Base-by-base conservation (phyloP, 2,888 invertebrate genomes). In the Folsomia manolachei region DNA sequence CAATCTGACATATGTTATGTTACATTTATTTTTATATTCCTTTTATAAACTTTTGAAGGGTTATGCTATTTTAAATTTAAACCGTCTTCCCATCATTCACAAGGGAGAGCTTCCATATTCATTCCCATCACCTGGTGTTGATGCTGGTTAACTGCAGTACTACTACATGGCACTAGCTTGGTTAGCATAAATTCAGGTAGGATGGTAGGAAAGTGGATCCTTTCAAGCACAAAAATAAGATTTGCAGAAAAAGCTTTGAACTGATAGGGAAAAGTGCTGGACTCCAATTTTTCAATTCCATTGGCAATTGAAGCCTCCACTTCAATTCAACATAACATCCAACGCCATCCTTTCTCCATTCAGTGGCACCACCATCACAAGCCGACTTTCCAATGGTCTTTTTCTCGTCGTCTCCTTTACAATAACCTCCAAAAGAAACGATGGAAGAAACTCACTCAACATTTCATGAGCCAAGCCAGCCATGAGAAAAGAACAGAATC, bases 241-340 rank as follows among this genome's bases (percentile, higher is more conserved):
- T 39, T 39, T 39, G 39, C n/a, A n/a, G n/a, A n/a, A n/a, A n/a
- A n/a, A n/a, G n/a, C 7, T 39, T 39, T 39, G 39, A 39, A 39
- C 39, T 39, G 39, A 39, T 39, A 39, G 39, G n/a, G 14, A 39
- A 39, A 39, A 39, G 39, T 39, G 4, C 39, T 39, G 39, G 39
- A 56, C 18, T 56, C 7, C 56, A 56, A 56, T 19, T 56, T 39
- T 56, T 56, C 56, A 56, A 56, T 56, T 56, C 21, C n/a, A n/a
- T 56, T 56, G 56, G 56, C 56, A 56, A 56, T 56, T 56, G 7
- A 56, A 21, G 39, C 39, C 39, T 39, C 56, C 56, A 56, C 56
- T 39, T 56, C 56, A 56, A n/a, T n/a, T n/a, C n/a, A n/a, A n/a
- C n/a, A n/a, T n/a, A n/a, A 56, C 18, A 56, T 56, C 56, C 56